Evolutionary conservation across 2,113 vertebrate genomes (phyloP), one percentile per base, ranked within the genome.

Genomic region (Fulmarus glacialis): DNA sequence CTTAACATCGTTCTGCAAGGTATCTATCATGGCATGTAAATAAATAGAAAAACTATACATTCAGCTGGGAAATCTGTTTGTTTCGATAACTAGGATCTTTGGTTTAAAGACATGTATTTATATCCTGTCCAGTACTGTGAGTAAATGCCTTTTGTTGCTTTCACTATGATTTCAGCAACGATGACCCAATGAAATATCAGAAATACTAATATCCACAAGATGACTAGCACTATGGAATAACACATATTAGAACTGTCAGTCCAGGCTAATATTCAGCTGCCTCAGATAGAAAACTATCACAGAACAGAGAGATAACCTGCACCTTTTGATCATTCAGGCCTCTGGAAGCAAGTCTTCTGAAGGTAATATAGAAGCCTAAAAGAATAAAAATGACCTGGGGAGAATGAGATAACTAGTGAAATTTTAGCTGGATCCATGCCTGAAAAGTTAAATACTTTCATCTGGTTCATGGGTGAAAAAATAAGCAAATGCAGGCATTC

Each of bases 121-220:
- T 87, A 77, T 26, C 50, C 77, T 77, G 72, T 89, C 68, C 91
- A 78, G 89, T 23, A 73, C 36, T 23, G 32, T 42, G 42, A 87
- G 45, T 59, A 92, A 89, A 84, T 78, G 63, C 29, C 8, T 74
- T 94, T 60, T 74, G 50, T 78, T 71, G 53, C 62, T 71, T 92
- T 91, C 83, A 38, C 67, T 92, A 47, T 73, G 77, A 89, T 89
- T 96, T 95, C 77, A 89, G 59, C 40, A 63, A 78, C 8, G 12
- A 81, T 38, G 68, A 77, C 86, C 66, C 71, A 62, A 66, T 84
- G 55, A 94, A 96, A 77, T n/a, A 88, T 32, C 83, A 95, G 63
- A 90, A 96, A 92, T 58, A 94, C 56, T 87, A 94, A 95, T 87
- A 96, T n/a, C 83, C 55, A 83, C 82, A 58, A 92, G 89, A 96